Conservation (phyloP, 2,113 vertebrate species). For the Semnornis frantzii region DNA sequence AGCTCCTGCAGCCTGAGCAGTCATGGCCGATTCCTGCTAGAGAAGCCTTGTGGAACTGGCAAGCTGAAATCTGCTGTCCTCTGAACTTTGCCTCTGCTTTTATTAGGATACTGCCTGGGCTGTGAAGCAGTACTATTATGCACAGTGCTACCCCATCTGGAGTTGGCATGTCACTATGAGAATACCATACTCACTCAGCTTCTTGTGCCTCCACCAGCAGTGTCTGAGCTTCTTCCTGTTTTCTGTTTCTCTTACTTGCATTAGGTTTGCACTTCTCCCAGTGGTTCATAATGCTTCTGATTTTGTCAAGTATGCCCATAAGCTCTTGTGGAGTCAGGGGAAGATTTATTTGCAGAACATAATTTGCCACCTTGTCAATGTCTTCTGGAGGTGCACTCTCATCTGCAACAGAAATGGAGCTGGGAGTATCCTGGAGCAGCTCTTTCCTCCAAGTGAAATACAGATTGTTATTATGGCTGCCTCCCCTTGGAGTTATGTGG, state of each 20-base stretch:
- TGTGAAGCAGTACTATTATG: not conserved
- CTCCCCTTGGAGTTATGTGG: not conserved
- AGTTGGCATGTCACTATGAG: not conserved
- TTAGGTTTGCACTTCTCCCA: conserved; percentile 61
- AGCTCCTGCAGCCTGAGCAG: accelerated
- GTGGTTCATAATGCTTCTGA: conserved; percentile 64
- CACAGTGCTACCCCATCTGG: not conserved
- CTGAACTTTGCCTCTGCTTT: not conserved
- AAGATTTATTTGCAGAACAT: conserved; percentile 79
- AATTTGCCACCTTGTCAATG: conserved; percentile 81
- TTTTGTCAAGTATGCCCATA: conserved; percentile 71
- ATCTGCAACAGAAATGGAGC: conserved; percentile 74
- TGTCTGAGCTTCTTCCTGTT: conserved; percentile 26
- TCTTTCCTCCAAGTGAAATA: not conserved
- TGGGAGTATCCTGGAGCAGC: not conserved
- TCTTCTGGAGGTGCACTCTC: conserved; percentile 80
- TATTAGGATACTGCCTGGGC: not conserved
- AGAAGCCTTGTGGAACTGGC: not conserved
- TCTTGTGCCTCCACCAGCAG: conserved; percentile 73
- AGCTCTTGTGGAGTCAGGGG: conserved; percentile 74
- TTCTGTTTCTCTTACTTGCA: conserved; percentile 53
- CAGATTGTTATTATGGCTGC: not conserved
- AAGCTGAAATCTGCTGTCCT: not conserved
- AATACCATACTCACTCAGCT: conserved; percentile 72
- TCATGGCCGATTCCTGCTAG: not conserved